These are phyloP conservation scores for Oryctes rhinoceros DNA, from an alignment of 1,140 invertebrate genomes.

Conservation along the genomic window DNA sequence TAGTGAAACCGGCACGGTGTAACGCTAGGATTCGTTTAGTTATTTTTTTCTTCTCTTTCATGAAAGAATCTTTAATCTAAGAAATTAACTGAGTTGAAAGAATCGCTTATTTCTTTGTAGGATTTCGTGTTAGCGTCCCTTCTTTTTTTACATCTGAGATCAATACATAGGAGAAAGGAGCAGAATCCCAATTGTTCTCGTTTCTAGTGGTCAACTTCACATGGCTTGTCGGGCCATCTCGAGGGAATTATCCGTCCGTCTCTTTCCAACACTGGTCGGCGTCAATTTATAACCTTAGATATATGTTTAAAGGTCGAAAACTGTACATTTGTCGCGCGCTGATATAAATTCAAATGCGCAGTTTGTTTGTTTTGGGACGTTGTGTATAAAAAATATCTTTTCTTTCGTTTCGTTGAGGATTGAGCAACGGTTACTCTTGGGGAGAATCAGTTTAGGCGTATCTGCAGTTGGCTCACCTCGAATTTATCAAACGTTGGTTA, in stretches of 20 bases:
- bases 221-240: constrained; percentile 22
- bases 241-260: constrained; percentile 22
- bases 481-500: too few relatives aligned
- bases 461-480: too few relatives aligned
- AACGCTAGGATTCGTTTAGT: constrained; percentile 23
- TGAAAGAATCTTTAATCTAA: constrained; percentile 33
- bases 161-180: constrained; percentile 9
- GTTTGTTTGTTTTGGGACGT: background rate
- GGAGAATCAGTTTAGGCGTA: too few relatives aligned
- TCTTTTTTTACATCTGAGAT: constrained; percentile 13
- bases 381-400: constrained; percentile 11
- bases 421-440: too few relatives aligned
- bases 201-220: constrained; percentile 32
- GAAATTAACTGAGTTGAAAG: constrained; percentile 31
- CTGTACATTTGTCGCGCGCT: background rate
- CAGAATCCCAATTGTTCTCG: constrained; percentile 30
- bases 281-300: constrained; percentile 19
- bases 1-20: background rate
- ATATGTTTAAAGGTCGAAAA: constrained; percentile 13
- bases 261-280: constrained; percentile 1
- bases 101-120: constrained; percentile 31
- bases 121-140: constrained; percentile 13
- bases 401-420: background rate
- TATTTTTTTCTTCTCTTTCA: constrained; percentile 28
- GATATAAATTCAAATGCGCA: constrained; percentile 18